Conservation (phyloP, 37 sponge, comb jelly and placozoan species). For the Corticium candelabrum region DNA sequence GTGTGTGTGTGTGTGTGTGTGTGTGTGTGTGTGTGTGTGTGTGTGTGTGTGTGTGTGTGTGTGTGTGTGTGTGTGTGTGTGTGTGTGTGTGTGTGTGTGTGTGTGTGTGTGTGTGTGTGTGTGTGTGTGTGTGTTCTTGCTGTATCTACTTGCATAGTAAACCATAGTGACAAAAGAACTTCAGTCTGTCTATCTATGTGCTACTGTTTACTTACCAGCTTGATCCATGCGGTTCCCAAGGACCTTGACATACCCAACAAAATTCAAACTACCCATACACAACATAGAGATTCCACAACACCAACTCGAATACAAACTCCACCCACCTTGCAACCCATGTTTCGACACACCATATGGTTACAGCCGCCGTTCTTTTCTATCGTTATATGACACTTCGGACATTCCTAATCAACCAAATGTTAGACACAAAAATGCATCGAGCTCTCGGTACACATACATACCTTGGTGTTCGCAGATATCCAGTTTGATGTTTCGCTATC, state of each 20-base stretch:
- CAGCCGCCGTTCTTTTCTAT: slow-evolving; percentile 95
- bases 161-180: too few relatives aligned
- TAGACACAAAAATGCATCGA: not conserved
- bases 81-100: too few relatives aligned
- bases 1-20: too few relatives aligned
- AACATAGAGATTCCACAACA: not conserved
- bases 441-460: not conserved
- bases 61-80: too few relatives aligned
- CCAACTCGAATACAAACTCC: not conserved
- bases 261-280: slow-evolving; percentile 43
- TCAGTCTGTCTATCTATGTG: too few relatives aligned
- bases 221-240: slow-evolving; percentile 88
- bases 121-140: too few relatives aligned
- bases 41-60: too few relatives aligned
- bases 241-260: slow-evolving; percentile 86
- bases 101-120: too few relatives aligned
- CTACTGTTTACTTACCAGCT: too few relatives aligned
- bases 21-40: too few relatives aligned
- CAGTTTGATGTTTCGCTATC: slow-evolving; percentile 91
- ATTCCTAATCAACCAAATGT: slow-evolving; percentile 26
- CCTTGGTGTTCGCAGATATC: slow-evolving; percentile 87
- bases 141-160: too few relatives aligned
- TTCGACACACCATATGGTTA: slow-evolving; percentile 76
- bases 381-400: slow-evolving; percentile 70
- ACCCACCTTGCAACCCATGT: slow-evolving; percentile 7